Percentiles rank a stretch among this genome's conserved stretches.
Evolutionary conservation across 2,888 invertebrate genomes (phyloP).

Genomic region (Sarcophaga caerulescens): DNA sequence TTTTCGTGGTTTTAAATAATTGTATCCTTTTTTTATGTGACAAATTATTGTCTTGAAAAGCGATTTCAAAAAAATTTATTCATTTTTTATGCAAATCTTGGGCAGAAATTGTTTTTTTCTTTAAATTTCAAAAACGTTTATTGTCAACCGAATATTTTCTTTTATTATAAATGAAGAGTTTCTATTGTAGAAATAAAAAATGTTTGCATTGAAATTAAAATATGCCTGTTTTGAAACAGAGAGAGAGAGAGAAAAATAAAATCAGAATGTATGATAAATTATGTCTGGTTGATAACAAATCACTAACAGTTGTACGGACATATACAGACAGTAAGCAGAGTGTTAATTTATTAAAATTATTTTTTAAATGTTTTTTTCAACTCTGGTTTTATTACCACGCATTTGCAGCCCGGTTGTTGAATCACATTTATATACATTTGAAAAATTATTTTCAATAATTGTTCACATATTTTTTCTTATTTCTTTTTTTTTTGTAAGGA

Average conservation of each 20-base stretch:
- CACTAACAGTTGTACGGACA: not conserved
- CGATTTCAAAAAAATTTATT: slow-evolving; percentile 49
- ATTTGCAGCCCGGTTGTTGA: slow-evolving; percentile 26
- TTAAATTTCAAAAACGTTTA: slow-evolving; percentile 58
- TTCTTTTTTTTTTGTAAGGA: slow-evolving; percentile 27
- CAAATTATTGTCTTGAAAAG: slow-evolving; percentile 25
- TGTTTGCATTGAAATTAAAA: too few species aligned
- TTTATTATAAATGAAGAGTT: slow-evolving; percentile 7
- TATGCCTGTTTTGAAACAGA: too few species aligned
- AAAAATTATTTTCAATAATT: not conserved
- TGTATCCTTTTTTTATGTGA: slow-evolving; percentile 22
- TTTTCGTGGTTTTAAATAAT: slow-evolving; percentile 38
- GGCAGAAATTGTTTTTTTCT: not conserved
- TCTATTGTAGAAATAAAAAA: not conserved
- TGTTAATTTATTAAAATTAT: slow-evolving; percentile 53
- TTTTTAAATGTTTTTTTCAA: slow-evolving; percentile 37
- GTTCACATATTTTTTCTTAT: not conserved
- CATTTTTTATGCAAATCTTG: slow-evolving; percentile 63
- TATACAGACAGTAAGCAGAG: not conserved
- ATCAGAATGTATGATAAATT: slow-evolving; percentile 49
- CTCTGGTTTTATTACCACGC: slow-evolving; percentile 1
- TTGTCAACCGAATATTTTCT: slow-evolving; percentile 11
- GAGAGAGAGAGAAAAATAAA: too few species aligned
- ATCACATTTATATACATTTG: not conserved
- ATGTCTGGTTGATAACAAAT: slow-evolving; percentile 38